phyloP scores from a whole-genome alignment of 2,113 vertebrate genomes.

The Sarotherodon lohbergeri region DNA sequence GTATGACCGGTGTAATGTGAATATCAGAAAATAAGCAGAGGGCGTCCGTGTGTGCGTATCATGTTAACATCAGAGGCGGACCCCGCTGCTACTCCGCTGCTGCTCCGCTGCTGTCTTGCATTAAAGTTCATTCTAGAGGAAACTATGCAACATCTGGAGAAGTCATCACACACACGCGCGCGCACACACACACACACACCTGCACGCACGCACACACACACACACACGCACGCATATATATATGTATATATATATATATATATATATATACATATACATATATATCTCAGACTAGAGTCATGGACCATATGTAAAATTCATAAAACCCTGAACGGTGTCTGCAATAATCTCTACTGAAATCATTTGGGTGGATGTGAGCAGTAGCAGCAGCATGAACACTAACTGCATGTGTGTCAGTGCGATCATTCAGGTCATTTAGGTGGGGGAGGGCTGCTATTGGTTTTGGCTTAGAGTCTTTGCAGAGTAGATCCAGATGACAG shows the following conservation, averaged over 20 bases:
- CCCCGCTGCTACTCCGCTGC: background rate
- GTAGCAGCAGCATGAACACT: background rate
- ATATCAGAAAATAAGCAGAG: background rate
- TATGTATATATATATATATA: background rate
- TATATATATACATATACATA: background rate
- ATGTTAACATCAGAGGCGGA: slow-evolving; percentile 14
- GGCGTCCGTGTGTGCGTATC: background rate
- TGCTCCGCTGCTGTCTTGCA: slow-evolving; percentile 19
- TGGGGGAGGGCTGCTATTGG: background rate
- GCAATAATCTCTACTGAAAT: background rate
- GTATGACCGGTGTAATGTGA: slow-evolving; percentile 37
- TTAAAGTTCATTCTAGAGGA: slow-evolving; percentile 12
- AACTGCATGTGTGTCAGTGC: background rate
- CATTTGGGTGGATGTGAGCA: background rate
- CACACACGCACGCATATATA: background rate
- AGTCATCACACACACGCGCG: background rate
- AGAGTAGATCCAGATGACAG: background rate
- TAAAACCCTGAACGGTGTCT: slow-evolving; percentile 6
- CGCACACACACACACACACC: background rate
- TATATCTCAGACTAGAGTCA: background rate
- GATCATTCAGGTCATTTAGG: background rate
- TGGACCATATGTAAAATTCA: slow-evolving; percentile 21
- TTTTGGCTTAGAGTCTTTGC: background rate
- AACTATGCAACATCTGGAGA: slow-evolving; percentile 53
- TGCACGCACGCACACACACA: background rate